Evolutionary conservation across 2,113 vertebrate genomes (phyloP).

Genomic region (Mesoclemmys tuberculata): DNA sequence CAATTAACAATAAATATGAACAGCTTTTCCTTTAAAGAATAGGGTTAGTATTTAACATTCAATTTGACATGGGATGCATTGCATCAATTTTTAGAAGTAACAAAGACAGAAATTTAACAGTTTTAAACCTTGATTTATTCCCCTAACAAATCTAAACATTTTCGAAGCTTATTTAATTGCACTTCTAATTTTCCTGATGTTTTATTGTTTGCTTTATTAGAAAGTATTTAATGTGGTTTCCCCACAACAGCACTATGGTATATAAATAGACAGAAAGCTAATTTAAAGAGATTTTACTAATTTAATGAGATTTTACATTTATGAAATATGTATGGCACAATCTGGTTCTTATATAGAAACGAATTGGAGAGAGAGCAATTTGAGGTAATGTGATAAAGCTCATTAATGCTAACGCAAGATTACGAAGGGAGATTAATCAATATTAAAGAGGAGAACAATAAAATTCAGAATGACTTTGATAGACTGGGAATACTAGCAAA

Average conservation of each 20-base stretch:
- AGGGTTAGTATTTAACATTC: not conserved
- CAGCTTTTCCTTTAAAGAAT: slow-evolving; percentile 48
- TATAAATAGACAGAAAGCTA: slow-evolving; percentile 25
- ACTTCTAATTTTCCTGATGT: slow-evolving; percentile 23
- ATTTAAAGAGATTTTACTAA: slow-evolving; percentile 22
- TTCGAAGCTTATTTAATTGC: slow-evolving; percentile 46
- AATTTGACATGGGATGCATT: slow-evolving; percentile 46
- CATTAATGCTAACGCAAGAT: not conserved
- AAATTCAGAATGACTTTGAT: not conserved
- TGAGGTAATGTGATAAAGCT: not conserved
- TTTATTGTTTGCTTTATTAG: slow-evolving; percentile 27
- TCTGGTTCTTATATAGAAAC: not conserved
- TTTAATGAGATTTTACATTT: not conserved
- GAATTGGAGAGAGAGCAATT: not conserved
- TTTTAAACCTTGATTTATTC: slow-evolving; percentile 20
- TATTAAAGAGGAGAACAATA: not conserved
- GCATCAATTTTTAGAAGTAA: slow-evolving; percentile 47
- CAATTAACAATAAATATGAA: slow-evolving; percentile 41
- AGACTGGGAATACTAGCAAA: not conserved
- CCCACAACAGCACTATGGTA: not conserved
- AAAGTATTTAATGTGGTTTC: not conserved
- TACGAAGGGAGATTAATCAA: not conserved
- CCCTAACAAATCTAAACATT: slow-evolving; percentile 34
- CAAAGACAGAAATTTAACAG: slow-evolving; percentile 11
- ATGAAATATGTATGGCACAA: slow-evolving; percentile 8